Conservation (phyloP, 2,888 invertebrate genomes). For the Torymus auratus region DNA sequence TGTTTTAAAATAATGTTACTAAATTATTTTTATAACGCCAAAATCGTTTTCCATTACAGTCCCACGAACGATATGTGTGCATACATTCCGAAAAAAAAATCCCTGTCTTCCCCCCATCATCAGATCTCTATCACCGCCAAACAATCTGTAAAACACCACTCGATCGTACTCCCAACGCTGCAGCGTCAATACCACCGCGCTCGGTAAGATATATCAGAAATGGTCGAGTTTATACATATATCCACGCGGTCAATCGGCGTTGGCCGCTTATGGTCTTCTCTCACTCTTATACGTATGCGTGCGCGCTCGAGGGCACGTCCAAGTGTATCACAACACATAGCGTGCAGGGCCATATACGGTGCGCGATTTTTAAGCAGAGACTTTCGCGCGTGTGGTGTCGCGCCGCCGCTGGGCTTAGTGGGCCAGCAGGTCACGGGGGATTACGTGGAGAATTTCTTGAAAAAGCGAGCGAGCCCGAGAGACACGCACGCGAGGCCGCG, state of each 20-base stretch:
- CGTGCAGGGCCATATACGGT: constrained; percentile 67
- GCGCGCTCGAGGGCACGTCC: too few species aligned
- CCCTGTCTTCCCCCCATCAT: too few species aligned
- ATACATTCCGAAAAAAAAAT: too few species aligned
- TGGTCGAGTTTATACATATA: neutral
- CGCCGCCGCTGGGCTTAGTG: constrained; percentile 33
- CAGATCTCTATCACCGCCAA: too few species aligned
- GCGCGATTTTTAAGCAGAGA: constrained; percentile 65
- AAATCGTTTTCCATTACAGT: too few species aligned
- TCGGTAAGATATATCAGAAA: neutral
- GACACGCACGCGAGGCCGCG: constrained; percentile 22
- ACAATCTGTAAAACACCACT: too few species aligned
- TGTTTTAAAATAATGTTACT: too few species aligned
- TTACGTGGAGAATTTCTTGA: constrained; percentile 58
- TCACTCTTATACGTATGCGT: too few species aligned
- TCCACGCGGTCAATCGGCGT: constrained; percentile 22
- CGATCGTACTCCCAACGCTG: neutral
- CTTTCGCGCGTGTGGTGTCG: constrained; percentile 58
- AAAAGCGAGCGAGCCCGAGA: constrained; percentile 44
- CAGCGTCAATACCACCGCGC: neutral
- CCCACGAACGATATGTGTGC: too few species aligned
- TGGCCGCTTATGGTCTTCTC: constrained; percentile 51
- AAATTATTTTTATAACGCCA: too few species aligned
- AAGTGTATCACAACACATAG: too few species aligned
- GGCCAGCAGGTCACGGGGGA: constrained; percentile 57